These are phyloP conservation scores for Neopipo cinnamomea DNA, from an alignment of 2,113 vertebrate species.

Conservation along the genomic window DNA sequence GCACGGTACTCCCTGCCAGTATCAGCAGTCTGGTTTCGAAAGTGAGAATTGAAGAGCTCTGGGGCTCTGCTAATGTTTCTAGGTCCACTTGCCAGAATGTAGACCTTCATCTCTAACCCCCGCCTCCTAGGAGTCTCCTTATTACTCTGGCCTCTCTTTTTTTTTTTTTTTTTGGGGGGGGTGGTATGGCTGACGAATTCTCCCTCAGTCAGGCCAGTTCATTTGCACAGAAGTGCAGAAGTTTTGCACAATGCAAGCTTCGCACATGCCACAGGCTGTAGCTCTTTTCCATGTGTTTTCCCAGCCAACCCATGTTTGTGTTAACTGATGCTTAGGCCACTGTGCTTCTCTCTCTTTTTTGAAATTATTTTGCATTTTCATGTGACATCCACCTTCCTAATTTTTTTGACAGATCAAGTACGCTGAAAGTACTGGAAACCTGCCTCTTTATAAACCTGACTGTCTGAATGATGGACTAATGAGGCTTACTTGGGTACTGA, in stretches of 20 bases:
- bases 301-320: background rate
- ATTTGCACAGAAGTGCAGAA: background rate
- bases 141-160: background rate
- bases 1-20: background rate
- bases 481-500: background rate
- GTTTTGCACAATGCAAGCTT: background rate
- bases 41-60: background rate
- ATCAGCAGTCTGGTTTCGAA: background rate
- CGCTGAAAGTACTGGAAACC: background rate
- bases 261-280: background rate
- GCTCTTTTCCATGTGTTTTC: background rate
- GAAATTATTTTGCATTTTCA: background rate
- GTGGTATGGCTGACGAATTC: background rate
- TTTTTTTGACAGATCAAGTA: background rate
- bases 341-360: background rate
- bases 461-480: background rate
- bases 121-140: accelerated
- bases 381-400: background rate
- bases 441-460: background rate
- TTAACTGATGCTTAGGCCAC: background rate
- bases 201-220: background rate
- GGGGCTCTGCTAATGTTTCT: background rate
- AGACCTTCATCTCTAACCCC: background rate
- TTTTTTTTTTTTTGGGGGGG: background rate
- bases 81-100: background rate